Evolutionary conservation across 2,888 invertebrate genomes (phyloP).

Genomic region (Thereva unica): DNA sequence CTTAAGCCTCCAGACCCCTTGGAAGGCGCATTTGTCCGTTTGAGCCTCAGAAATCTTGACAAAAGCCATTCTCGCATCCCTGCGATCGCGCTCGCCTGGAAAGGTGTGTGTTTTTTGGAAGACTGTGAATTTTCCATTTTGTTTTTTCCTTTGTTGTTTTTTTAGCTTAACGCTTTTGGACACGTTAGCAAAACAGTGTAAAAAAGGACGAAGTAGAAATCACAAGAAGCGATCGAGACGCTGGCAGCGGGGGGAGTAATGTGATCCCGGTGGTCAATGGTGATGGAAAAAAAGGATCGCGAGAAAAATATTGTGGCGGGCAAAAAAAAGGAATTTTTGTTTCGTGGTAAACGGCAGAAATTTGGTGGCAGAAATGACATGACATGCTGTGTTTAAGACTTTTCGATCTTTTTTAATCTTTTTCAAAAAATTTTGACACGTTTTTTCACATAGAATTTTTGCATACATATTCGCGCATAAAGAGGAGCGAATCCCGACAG

Average conservation of each 20-base stretch:
- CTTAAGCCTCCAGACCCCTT: conserved; percentile 7
- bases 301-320: conserved; percentile 18
- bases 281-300: conserved; percentile 25
- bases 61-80: conserved; percentile 16
- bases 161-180: conserved; percentile 27
- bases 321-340: conserved; percentile 33
- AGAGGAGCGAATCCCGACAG: conserved; percentile 2
- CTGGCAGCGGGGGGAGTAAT: conserved; percentile 23
- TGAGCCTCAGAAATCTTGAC: conserved; percentile 11
- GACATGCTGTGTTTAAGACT: conserved; percentile 37
- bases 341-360: conserved; percentile 38
- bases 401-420: conserved; percentile 18
- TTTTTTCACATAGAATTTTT: conserved; percentile 31
- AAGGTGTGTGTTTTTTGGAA: too few species aligned
- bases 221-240: too few species aligned
- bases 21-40: conserved; percentile 1
- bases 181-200: conserved; percentile 25
- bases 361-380: conserved; percentile 40
- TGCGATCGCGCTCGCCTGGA: too few species aligned
- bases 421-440: conserved; percentile 33
- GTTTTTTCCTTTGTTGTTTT: not conserved
- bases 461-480: not conserved
- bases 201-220: not conserved
- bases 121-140: too few species aligned
- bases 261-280: conserved; percentile 36